Evolutionary conservation across 2,888 invertebrate genomes (phyloP), one percentile per base, ranked within the genome.

Genomic region (Drosophila rellima): DNA sequence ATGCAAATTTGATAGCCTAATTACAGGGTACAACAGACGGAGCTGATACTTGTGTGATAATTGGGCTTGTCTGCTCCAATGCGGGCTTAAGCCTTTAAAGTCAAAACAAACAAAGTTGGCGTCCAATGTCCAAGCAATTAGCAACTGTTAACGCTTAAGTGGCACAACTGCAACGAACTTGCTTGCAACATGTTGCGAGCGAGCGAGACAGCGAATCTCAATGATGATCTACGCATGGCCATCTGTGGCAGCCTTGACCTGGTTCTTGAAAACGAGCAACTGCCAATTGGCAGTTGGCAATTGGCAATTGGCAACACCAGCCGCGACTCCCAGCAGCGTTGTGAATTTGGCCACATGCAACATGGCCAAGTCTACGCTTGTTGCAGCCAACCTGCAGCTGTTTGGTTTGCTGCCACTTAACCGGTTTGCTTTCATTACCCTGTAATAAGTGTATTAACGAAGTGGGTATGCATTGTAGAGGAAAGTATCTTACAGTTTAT

Each of bases 211-310:
- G 35, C 20, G 31, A 35, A 45, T 75, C 63, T 20, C 61, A 55
- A 72, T 72, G 65, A 82, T 80, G 86, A 86, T 85, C 82, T 74
- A 77, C 62, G 74, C 74, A 73, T 66, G 65, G 75, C 63, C 70
- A 54, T 67, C 68, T 73, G 73, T 23, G 61, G 56, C 74, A 87
- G 78, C 83, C 83, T 83, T 83, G 83, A 83, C 83, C 83, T 62
- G 85, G 85, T 83, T 83, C 83, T 83, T 79, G 70, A 74, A 67
- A 72, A 55, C 29, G 23, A 37, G 15, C 40, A 68, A 68, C 56
- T 20, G 37, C 37, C 42, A 68, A 69, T 47, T 55, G 44, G 35
- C 71, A 51, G 55, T 61, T 39, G 7, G 13, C 61, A 70, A 76
- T 65, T 70, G 66, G 61, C 57, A 48, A 61, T 55, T 48, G 60